Base-by-base conservation (phyloP, 2,888 invertebrate species). In the Archips crataeganus region DNA sequence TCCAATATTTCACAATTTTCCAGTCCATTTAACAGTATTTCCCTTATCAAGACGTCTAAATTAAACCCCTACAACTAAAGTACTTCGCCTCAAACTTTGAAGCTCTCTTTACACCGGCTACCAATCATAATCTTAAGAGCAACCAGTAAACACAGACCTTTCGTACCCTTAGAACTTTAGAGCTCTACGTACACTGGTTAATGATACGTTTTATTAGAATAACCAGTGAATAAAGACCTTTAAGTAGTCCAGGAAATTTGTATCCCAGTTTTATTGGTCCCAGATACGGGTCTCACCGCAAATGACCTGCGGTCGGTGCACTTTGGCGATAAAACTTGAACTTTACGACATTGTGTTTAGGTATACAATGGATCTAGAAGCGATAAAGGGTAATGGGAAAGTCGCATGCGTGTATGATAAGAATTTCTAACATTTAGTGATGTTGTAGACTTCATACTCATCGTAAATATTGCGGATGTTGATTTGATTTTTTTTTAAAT, bases 181-280 rank as follows among this genome's bases (percentile, higher is more conserved):
- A 59, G 68, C 36, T 68, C 67, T 45, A 8, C 8, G n/a, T n/a
- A 49, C 3, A 47, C 47, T 72, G 45, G 72, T 10, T 6, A 11
- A 0, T 10, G 10, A 15, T 34, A n/a, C 3, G 47, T 1, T 6
- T 0, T 13, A 2, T 23, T 39, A 34, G 0, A 5, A 32, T 3
- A 15, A 13, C 68, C 65, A 51, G 59, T 61, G 10, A 36, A 4
- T 9, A 61, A 69, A 75, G 76, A 65, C 68, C 75, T 77, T 70
- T 79, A 78, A 77, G 77, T 79, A 77, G 76, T 76, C 74, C 75
- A 78, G 80, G 82, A 82, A 74, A 77, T 79, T 84, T 81, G 82
- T 82, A 83, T 83, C 81, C 81, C 73, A 79, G 81, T 82, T 85
- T 86, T 81, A 81, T 82, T 81, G 77, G 82, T 74, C 76, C 74